Evolutionary conservation across 2,113 vertebrate genomes (phyloP).

Genomic region (Maccullochella peelii): DNA sequence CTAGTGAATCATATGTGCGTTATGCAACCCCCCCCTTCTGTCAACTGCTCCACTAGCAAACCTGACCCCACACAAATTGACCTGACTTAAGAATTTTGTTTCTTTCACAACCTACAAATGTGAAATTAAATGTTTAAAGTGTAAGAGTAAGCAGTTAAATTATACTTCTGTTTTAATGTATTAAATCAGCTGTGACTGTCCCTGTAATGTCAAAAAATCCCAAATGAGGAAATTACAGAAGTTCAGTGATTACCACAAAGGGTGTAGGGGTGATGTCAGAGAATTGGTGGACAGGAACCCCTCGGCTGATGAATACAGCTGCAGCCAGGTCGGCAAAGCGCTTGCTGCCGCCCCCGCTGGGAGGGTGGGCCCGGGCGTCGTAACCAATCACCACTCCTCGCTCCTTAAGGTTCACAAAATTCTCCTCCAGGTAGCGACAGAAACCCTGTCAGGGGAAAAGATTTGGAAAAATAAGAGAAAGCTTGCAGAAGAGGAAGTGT

Average conservation of each 20-base stretch:
- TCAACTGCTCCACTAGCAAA: background rate
- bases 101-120: background rate
- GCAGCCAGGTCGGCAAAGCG: conserved; percentile 92
- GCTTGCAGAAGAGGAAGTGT: background rate
- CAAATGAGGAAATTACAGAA: conserved; percentile 1
- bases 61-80: conserved; percentile 2
- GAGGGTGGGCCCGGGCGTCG: conserved; percentile 90
- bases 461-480: background rate
- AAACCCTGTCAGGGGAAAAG: conserved; percentile 87
- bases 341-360: conserved; percentile 92
- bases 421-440: conserved; percentile 91
- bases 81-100: background rate
- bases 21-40: conserved; percentile 52
- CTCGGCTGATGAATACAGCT: conserved; percentile 89
- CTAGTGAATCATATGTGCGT: conserved; percentile 33
- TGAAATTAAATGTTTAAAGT: background rate
- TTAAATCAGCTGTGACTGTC: background rate
- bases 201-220: too few species aligned
- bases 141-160: background rate
- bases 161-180: background rate
- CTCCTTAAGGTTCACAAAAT: conserved; percentile 89
- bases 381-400: conserved; percentile 93
- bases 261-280: conserved; percentile 94
- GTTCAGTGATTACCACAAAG: conserved; percentile 89
- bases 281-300: conserved; percentile 93